Evolutionary conservation across 2,113 vertebrate species (phyloP), one percentile per base, ranked within the genome.

Genomic region (Pygathrix nemaeus): DNA sequence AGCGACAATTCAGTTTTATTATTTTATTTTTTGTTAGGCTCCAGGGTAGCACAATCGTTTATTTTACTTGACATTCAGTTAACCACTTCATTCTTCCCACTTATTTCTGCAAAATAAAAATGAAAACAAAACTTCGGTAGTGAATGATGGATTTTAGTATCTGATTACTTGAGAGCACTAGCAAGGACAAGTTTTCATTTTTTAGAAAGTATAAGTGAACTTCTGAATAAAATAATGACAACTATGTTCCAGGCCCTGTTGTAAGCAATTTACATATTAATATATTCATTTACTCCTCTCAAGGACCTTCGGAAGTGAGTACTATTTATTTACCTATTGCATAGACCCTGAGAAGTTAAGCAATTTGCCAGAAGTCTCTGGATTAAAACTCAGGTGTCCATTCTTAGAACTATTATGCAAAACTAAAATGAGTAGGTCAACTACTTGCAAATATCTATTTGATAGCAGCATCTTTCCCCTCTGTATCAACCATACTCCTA

Each of bases 1-100:
- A 97, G 55, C 90, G 43, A 75, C 8, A 43, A 80, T 70, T 97
- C 32, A n/a, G 16, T 78, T 92, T 96, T 84, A 88, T 79, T 92
- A 61, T 14, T 68, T 93, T 70, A 80, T 88, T 50, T 94, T 88
- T 85, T 90, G 43, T 88, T 94, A 85, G 21, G 27, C 8, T 90
- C 50, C 87, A 92, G 55, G 84, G 48, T 70, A 84, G 64, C 6
- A 61, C 16, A 30, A 64, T 75, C 17, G 66, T 86, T 70, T 96
- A 20, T 79, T 96, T 93, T 87, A 64, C 7, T 90, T 94, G 76
- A 43, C 52, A 75, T 95, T 93, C n/a, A 73, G 50, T 66, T 94
- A 93, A 81, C 14, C 20, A 40, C 8, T 11, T 92, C 18, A 61
- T 90, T 90, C 64, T 17, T 89, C 45, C 18, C 25, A 88, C 12